phyloP scores from a whole-genome alignment of 1,140 invertebrate genomes.

The Sycophaga agraensis region DNA sequence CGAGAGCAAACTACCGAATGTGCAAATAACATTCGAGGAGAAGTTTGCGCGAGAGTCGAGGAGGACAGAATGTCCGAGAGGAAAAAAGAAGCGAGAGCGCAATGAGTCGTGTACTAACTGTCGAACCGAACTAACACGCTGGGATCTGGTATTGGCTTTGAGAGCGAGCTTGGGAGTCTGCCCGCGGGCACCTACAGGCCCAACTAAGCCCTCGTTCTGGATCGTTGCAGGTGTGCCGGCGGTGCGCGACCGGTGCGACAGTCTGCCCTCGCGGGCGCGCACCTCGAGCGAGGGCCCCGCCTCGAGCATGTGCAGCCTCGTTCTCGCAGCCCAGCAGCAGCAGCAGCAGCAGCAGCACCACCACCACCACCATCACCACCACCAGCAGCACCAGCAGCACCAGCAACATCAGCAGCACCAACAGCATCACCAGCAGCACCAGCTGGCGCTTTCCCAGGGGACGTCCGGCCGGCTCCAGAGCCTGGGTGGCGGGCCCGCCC shows the following conservation, averaged over 20 bases:
- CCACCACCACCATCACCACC: slow-evolving; percentile 41
- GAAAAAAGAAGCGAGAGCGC: no score
- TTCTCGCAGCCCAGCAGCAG: slow-evolving; percentile 40
- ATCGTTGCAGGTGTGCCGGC: slow-evolving; percentile 43
- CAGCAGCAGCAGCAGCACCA: slow-evolving; percentile 37
- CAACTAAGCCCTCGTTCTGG: not conserved
- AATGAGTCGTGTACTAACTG: no score
- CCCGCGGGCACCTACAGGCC: not conserved
- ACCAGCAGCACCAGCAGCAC: slow-evolving; percentile 38
- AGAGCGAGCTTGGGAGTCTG: slow-evolving; percentile 23
- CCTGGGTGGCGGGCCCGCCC: slow-evolving; percentile 32
- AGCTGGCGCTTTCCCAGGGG: no score
- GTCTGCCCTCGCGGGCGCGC: slow-evolving; percentile 69
- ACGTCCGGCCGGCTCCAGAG: no score
- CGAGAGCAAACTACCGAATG: no score
- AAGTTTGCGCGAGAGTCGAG: no score
- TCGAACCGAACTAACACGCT: slow-evolving; percentile 34
- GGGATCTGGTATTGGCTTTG: slow-evolving; percentile 45
- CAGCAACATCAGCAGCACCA: slow-evolving; percentile 39
- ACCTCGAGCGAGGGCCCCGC: slow-evolving; percentile 59
- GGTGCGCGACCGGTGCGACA: slow-evolving; percentile 75
- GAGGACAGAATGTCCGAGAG: no score
- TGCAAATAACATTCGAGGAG: no score
- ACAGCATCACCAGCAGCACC: no score
- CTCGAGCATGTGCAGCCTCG: slow-evolving; percentile 36